Base-by-base conservation (phyloP, 2,888 invertebrate genomes). In the Neria commutata region DNA sequence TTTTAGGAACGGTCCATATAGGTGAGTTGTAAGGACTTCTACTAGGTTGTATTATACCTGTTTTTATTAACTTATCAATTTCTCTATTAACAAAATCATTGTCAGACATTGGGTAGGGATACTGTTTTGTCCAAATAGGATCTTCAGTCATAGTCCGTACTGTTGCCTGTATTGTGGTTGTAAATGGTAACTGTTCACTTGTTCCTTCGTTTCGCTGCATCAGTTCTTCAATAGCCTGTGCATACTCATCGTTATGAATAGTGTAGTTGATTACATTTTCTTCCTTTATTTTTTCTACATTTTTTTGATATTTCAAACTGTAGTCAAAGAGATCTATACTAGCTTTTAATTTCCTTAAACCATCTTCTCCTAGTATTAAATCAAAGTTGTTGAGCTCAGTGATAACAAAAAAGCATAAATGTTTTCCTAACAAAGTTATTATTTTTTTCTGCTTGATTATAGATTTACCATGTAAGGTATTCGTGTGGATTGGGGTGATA, bases 1-100 rank as follows among this genome's bases (percentile, higher is more conserved):
- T 54, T 46, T 48, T 19, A 49, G 29, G 45, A 50, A 51, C 51
- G 16, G 19, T 29, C 29, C 6, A 29, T 8, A 29, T 29, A 6
- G 29, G 29, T 8, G 29, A 29, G 11, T 29, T 29, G 29, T 29
- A 29, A 8, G 29, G 29, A 29, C 29, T 29, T 29, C 11, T 29
- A 29, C 29, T 29, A 8, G 29, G 29, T 29, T 29, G 29, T 8
- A 29, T 29, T 29, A 29, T 29, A 6, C 11, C 6, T 8, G 6
- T 29, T 8, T 29, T 11, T 6, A 29, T 6, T 8, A 29, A 11
- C 11, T 29, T 29, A 6, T 29, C 6, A 11, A 29, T 29, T 29
- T 29, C 29, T 29, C 6, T 29, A 29, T 29, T 29, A 6, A 29
- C 29, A 29, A 29, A 29, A 29, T 29, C 29, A 29, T 29, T 29